Conservation (phyloP, 2,888 invertebrate genomes). For the Aleiodes alternator region DNA sequence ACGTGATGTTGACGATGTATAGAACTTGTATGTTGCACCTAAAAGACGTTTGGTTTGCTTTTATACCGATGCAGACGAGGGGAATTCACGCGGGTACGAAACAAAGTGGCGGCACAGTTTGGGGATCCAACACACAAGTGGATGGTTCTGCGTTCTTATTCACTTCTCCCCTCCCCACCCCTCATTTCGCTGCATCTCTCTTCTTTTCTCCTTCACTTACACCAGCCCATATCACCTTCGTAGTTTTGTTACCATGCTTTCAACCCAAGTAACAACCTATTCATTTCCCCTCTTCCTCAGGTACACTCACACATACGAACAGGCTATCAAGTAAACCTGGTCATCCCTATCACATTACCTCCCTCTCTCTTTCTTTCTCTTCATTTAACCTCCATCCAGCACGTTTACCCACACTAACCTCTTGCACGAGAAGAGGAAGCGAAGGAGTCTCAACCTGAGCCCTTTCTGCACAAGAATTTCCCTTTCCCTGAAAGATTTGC, state of each 20-base stretch:
- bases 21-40: constrained; percentile 73
- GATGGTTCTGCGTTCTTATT: constrained; percentile 26
- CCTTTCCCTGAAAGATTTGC: neutral
- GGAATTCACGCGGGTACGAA: constrained; percentile 55
- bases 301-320: constrained; percentile 2
- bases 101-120: constrained; percentile 46
- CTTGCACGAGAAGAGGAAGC: neutral
- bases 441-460: constrained; percentile 5
- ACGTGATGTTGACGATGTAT: constrained; percentile 65
- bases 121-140: constrained; percentile 31
- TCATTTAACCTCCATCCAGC: constrained; percentile 56
- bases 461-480: constrained; percentile 8
- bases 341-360: constrained; percentile 46
- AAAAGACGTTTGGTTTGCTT: constrained; percentile 75
- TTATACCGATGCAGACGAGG: constrained; percentile 70
- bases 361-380: constrained; percentile 40
- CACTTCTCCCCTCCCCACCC: constrained; percentile 34
- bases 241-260: constrained; percentile 34
- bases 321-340: constrained; percentile 33
- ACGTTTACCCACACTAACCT: neutral
- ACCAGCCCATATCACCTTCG: constrained; percentile 14
- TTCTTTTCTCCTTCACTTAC: constrained; percentile 41
- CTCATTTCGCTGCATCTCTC: constrained; percentile 39
- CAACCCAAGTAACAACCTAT: constrained; percentile 5
- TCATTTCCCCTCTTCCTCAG: constrained; percentile 33